Conservation (phyloP, 1,140 invertebrate species). For the Luehdorfia chinensis region DNA sequence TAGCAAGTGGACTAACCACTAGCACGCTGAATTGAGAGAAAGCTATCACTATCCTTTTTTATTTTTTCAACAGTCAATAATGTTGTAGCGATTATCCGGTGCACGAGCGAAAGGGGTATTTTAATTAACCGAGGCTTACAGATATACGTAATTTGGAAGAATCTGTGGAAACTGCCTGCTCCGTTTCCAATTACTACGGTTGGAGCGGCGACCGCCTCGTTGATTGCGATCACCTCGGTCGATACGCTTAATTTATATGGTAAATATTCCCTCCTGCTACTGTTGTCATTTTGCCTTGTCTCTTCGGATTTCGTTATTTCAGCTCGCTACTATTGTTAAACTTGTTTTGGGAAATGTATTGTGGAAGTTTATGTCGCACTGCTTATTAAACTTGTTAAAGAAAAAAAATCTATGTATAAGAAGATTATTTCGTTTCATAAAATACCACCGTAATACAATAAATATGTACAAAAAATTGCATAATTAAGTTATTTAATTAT, state of each 20-base stretch:
- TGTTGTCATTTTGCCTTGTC: conserved; percentile 48
- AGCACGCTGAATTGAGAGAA: conserved; percentile 41
- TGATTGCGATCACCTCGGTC: conserved; percentile 43
- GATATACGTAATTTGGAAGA: conserved; percentile 34
- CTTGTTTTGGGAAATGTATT: conserved; percentile 44
- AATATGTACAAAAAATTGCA: neutral
- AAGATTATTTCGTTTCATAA: no score
- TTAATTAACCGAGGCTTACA: conserved; percentile 34
- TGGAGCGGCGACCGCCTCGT: conserved; percentile 28
- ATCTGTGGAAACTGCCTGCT: conserved; percentile 31
- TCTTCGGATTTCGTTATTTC: conserved; percentile 48
- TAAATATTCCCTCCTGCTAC: conserved; percentile 58
- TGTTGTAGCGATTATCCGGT: conserved; percentile 1
- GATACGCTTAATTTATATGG: conserved; percentile 67
- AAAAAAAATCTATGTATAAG: no score
- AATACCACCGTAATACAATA: no score
- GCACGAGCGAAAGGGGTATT: conserved; percentile 18
- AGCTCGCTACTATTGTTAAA: conserved; percentile 48
- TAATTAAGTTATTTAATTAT: no score
- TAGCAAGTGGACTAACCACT: conserved; percentile 35
- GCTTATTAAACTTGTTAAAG: neutral
- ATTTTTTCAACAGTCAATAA: neutral
- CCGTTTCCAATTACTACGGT: conserved; percentile 49
- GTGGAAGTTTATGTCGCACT: conserved; percentile 20
- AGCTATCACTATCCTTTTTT: conserved; percentile 28